Evolutionary conservation across 2,888 invertebrate species (phyloP).

Genomic region (Lycocerus yunnanus): DNA sequence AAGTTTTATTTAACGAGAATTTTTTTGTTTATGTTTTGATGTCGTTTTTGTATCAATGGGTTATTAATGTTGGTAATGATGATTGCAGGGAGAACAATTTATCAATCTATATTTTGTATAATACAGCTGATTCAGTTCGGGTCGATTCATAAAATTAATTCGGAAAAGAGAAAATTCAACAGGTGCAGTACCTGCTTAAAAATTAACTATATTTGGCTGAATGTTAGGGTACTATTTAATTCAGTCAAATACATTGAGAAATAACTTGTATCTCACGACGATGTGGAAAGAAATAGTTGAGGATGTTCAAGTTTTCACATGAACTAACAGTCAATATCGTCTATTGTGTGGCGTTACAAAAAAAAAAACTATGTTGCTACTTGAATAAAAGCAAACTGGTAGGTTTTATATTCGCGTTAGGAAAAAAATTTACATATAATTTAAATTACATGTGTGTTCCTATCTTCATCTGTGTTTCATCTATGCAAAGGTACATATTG

Average conservation of each 20-base stretch:
- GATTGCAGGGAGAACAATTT: too few relatives aligned
- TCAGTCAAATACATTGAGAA: neutral
- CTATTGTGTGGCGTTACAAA: neutral
- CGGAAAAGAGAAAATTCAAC: neutral
- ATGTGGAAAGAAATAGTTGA: neutral
- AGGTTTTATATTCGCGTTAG: slow-evolving; percentile 1
- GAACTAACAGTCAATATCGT: neutral
- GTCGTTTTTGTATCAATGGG: neutral
- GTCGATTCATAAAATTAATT: neutral
- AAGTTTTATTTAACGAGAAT: neutral
- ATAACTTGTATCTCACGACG: neutral
- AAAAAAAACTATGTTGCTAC: slow-evolving; percentile 1
- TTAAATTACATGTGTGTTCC: slow-evolving; percentile 11
- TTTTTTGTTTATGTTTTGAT: neutral
- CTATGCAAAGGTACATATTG: slow-evolving; percentile 10
- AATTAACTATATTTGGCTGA: neutral
- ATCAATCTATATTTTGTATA: too few relatives aligned
- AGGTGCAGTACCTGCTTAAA: neutral
- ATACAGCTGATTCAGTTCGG: too few relatives aligned
- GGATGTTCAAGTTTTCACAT: neutral
- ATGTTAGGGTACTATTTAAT: neutral
- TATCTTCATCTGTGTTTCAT: slow-evolving; percentile 13
- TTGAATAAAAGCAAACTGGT: neutral
- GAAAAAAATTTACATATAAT: slow-evolving; percentile 14
- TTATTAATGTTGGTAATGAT: neutral